Percentiles rank a stretch among this genome's conserved stretches.
Conservation (phyloP, 2,888 invertebrate genomes). For the Ophonus ardosiacus region DNA sequence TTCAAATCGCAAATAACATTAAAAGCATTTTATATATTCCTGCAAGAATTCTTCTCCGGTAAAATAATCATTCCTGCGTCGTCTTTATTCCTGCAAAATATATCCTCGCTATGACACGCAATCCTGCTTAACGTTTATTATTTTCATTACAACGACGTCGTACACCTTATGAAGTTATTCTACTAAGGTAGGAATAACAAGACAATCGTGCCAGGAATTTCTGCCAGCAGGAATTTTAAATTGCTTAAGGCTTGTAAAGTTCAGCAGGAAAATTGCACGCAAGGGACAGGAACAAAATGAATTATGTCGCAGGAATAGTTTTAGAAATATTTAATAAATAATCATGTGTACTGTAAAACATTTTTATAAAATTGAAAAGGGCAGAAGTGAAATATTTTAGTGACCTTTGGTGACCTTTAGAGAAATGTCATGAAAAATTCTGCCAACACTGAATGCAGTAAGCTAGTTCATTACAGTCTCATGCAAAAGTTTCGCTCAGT, state of each 20-base stretch:
- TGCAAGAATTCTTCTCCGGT: too few species aligned
- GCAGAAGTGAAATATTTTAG: too few species aligned
- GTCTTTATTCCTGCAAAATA: neutral
- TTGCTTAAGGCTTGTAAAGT: slow-evolving; percentile 6
- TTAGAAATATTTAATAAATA: neutral
- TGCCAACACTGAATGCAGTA: too few species aligned
- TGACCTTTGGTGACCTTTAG: too few species aligned
- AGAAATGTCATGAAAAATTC: too few species aligned
- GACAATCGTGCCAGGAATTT: slow-evolving; percentile 12
- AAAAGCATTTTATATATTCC: too few species aligned
- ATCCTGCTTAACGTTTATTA: neutral
- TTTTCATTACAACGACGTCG: slow-evolving; percentile 1
- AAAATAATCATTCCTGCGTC: too few species aligned
- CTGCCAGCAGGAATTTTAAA: neutral
- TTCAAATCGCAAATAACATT: too few species aligned
- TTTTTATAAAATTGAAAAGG: neutral
- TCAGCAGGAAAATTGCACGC: neutral
- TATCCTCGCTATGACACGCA: neutral
- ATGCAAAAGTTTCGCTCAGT: too few species aligned
- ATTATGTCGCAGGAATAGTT: neutral
- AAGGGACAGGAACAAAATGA: neutral
- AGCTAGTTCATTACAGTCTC: too few species aligned
- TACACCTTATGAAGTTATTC: slow-evolving; percentile 3
- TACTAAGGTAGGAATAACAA: neutral
- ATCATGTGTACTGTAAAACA: neutral